Conservation (phyloP, 2,888 invertebrate species). For the Thereva unica region DNA sequence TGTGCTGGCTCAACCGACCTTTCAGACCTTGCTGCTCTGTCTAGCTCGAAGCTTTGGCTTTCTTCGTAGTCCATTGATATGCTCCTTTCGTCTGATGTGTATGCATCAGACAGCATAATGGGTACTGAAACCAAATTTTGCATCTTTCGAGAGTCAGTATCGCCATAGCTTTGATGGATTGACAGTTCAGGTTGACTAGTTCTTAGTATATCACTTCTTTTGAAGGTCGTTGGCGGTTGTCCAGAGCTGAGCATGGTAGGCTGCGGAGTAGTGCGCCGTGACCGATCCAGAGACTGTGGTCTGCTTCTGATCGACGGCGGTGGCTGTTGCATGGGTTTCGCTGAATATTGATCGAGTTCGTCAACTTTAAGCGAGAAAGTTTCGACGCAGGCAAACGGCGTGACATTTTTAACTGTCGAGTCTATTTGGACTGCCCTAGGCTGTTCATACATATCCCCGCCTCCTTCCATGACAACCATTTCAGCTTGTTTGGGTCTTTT, state of each 20-base stretch:
- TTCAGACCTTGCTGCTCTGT: not conserved
- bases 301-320: too few relatives aligned
- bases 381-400: conserved; percentile 43
- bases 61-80: not conserved
- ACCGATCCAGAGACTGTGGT: too few relatives aligned
- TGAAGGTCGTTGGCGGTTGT: conserved; percentile 18
- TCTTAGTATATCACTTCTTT: conserved; percentile 23
- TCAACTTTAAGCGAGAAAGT: conserved; percentile 57
- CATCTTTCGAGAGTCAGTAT: not conserved
- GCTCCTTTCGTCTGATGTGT: not conserved
- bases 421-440: conserved; percentile 7
- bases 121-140: conserved; percentile 28
- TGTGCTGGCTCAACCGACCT: not conserved
- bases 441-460: conserved; percentile 9
- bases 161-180: not conserved
- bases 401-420: conserved; percentile 3
- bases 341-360: conserved; percentile 55
- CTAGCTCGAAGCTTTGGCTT: not conserved
- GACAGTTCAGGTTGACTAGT: conserved; percentile 25
- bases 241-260: not conserved
- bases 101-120: conserved; percentile 14
- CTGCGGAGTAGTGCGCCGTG: too few relatives aligned
- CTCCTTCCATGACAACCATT: conserved; percentile 12
- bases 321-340: conserved; percentile 43
- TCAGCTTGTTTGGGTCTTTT: not conserved